Conservation (phyloP, 2,113 vertebrate species). For the Ranitomeya imitator region DNA sequence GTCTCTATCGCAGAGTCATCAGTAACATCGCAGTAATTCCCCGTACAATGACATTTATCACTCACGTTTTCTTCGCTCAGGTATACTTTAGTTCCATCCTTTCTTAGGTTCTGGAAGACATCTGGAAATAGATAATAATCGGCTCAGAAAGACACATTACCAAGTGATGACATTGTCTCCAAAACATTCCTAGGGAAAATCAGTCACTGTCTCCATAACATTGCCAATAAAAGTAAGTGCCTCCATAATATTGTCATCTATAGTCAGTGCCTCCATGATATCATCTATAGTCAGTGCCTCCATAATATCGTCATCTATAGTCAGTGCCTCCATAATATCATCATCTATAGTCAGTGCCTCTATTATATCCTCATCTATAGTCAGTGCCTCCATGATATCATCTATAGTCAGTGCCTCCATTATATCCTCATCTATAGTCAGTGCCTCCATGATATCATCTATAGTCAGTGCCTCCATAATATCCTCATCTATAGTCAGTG, state of each 20-base stretch:
- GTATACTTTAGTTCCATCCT: constrained; percentile 59
- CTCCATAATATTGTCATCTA: neutral
- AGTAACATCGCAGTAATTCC: neutral
- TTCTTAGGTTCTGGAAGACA: constrained; percentile 70
- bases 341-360: neutral
- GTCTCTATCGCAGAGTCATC: too few species aligned
- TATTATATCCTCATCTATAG: neutral
- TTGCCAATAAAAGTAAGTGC: neutral
- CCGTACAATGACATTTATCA: neutral
- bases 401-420: too few species aligned
- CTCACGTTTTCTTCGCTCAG: constrained; percentile 68
- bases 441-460: too few species aligned
- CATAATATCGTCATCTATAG: too few species aligned
- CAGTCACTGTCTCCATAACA: neutral
- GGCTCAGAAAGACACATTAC: neutral
- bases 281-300: neutral
- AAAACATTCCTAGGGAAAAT: neutral
- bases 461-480: too few species aligned
- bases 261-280: neutral
- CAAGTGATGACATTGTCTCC: neutral
- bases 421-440: too few species aligned
- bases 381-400: too few species aligned
- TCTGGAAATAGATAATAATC: constrained; percentile 60
- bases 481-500: too few species aligned
- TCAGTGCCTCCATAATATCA: neutral